phyloP scores from a whole-genome alignment of 92 coral and sea anemone species.

The Epizoanthus illoricatus region DNA sequence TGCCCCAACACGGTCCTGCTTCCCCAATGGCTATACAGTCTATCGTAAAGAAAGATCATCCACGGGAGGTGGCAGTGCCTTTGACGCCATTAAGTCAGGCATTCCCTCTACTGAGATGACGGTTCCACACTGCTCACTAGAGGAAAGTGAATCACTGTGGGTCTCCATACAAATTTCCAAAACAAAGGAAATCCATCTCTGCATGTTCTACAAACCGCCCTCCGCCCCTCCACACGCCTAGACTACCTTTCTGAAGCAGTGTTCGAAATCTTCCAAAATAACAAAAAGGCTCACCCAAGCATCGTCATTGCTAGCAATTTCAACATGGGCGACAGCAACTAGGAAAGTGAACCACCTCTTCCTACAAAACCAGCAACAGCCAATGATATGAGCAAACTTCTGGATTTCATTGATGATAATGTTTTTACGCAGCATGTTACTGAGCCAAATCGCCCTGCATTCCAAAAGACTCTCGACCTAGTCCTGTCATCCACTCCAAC shows the following conservation, averaged over 20 bases:
- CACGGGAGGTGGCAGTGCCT: conserved; percentile 10
- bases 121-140: background rate
- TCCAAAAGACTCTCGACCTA: conserved; percentile 25
- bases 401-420: conserved; percentile 38
- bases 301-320: conserved; percentile 32
- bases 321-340: conserved; percentile 24
- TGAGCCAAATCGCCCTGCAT: conserved; percentile 34
- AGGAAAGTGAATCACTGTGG: conserved; percentile 19
- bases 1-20: too few relatives aligned
- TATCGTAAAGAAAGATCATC: too few relatives aligned
- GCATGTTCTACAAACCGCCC: conserved; percentile 39
- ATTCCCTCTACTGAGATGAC: conserved; percentile 18
- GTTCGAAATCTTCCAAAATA: conserved; percentile 8
- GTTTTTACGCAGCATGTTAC: conserved; percentile 35
- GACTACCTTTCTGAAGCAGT: conserved; percentile 29
- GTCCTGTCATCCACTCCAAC: conserved; percentile 39
- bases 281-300: background rate
- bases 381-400: conserved; percentile 24
- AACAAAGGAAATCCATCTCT: conserved; percentile 26
- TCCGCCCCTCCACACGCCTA: conserved; percentile 42
- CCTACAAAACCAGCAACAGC: conserved; percentile 38
- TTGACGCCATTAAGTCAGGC: conserved; percentile 22
- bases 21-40: too few relatives aligned
- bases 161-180: conserved; percentile 27
- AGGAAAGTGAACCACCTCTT: conserved; percentile 31